Evolutionary conservation across 2,888 invertebrate species (phyloP).

Genomic region (Arge pagana): DNA sequence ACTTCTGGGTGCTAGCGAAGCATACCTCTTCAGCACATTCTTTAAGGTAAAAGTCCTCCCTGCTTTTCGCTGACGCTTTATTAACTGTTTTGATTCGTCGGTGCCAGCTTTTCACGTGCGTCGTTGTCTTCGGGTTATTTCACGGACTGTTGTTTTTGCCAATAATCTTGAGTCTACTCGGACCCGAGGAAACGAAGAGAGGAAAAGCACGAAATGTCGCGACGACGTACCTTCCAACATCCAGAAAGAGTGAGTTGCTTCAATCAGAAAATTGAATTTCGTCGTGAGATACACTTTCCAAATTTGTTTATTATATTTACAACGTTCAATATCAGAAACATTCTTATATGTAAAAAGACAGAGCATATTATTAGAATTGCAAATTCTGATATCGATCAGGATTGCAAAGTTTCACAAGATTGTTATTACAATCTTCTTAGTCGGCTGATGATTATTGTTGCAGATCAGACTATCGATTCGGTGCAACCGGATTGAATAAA

Average conservation of each 20-base stretch:
- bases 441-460: constrained; percentile 5
- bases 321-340: too few relatives aligned
- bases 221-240: constrained; percentile 25
- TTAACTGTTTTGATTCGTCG: not conserved
- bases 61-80: not conserved
- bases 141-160: constrained; percentile 62
- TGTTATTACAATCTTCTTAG: too few relatives aligned
- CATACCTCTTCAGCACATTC: constrained; percentile 61
- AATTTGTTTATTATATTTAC: too few relatives aligned
- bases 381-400: too few relatives aligned
- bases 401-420: too few relatives aligned
- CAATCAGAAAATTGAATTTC: too few relatives aligned
- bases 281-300: too few relatives aligned
- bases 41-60: constrained; percentile 59
- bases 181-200: constrained; percentile 47
- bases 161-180: constrained; percentile 58
- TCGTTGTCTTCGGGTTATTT: constrained; percentile 61
- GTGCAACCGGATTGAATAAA: constrained; percentile 16
- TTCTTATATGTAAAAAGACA: too few relatives aligned
- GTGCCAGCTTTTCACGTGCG: constrained; percentile 59
- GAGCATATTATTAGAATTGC: too few relatives aligned
- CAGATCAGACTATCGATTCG: constrained; percentile 2
- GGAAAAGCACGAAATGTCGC: constrained; percentile 2
- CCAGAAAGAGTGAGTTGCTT: constrained; percentile 26
- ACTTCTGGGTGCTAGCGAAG: constrained; percentile 57